Evolutionary conservation across 1,140 invertebrate species (phyloP), one percentile per base, ranked within the genome.

Genomic region (Tetragonula clypearis): DNA sequence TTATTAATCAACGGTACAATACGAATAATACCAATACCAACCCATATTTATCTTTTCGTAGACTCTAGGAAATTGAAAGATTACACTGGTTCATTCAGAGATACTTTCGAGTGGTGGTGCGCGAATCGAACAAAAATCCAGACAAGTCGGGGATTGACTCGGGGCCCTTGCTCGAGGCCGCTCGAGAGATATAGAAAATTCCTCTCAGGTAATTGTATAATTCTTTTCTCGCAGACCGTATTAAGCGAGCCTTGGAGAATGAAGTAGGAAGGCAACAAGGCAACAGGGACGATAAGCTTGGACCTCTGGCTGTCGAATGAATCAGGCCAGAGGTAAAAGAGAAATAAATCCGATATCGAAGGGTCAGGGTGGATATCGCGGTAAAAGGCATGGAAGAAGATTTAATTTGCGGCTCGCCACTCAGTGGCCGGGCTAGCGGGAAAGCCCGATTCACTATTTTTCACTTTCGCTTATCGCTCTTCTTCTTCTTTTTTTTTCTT

Each of bases 331-430:
- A 75, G 81, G 65, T 58, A 78, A 84, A 72, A 68, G 53, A 84
- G 81, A 88, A 77, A 76, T 76, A 86, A 81, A 84, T 60, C 17
- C n/a, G 58, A 41, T 55, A 75, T 58, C 56, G 49, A 62, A 77
- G 49, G 74, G 62, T 65, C 65, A 49, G 82, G 41, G 71, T 30
- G 55, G 76, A 62, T 75, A n/a, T 58, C 65, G 76, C n/a, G 76
- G 76, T 78, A 68, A 88, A 88, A 88, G 68, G 71, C 41, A 55
- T 49, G 58, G 49, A 65, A 55, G 68, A 86, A 80, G 77, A 84
- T 86, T 89, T 89, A 76, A 77, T 89, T 88, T 82, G 84, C 87
- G 65, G 86, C 65, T 86, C 49, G 60, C 84, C 84, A 62, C n/a
- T 83, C 58, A 35, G 55, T 49, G 60, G 55, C 11, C 19, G 19